Base-by-base conservation (phyloP, 2,113 vertebrate genomes). In the Paramisgurnus dabryanus region DNA sequence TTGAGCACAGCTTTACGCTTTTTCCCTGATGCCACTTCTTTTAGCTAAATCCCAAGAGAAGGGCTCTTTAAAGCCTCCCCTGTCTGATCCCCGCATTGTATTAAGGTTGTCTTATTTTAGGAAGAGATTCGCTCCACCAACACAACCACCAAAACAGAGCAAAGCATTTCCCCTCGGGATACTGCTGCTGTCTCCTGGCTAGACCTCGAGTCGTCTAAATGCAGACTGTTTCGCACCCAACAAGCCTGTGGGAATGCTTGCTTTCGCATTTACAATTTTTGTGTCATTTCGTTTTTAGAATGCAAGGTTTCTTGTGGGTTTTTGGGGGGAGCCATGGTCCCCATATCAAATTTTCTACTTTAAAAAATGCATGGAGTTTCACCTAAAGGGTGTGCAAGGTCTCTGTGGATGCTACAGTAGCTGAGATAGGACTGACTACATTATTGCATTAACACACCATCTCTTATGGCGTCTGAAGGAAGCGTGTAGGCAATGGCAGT, bases 371-470 rank as follows among this genome's bases (percentile, higher is more conserved):
- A 64, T 45, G 41, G 67, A 58, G 60, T 43, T 55, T 39, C 12
- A 49, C 49, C 47, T 79, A 68, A 57, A 47, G 72, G n/a, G 13
- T 41, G 34, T 67, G 4, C 2, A 6, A 18, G 3, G n/a, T 68
- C 53, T 74, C 64, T 43, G 60, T 15, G 39, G 66, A 66, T 34
- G 53, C 49, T 61, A 22, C 22, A 22, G 22, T 22, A 47, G 22
- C 18, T 18, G 47, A 40, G 68, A 64, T 58, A 6, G 49, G n/a
- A 3, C 17, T 12, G 70, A 82, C 71, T 84, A 66, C 83, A 70
- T 67, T 53, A 5, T 49, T 84, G 83, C 83, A 79, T 85, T 82
- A 70, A 67, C 80, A 82, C 65, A 50, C 57, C 41, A 22, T 49
- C 60, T 79, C 58, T 79, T 67, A 74, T 39, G 13, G 13, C 47